Evolutionary conservation across 2,888 invertebrate genomes (phyloP).

Genomic region (Xanthia icteritia): DNA sequence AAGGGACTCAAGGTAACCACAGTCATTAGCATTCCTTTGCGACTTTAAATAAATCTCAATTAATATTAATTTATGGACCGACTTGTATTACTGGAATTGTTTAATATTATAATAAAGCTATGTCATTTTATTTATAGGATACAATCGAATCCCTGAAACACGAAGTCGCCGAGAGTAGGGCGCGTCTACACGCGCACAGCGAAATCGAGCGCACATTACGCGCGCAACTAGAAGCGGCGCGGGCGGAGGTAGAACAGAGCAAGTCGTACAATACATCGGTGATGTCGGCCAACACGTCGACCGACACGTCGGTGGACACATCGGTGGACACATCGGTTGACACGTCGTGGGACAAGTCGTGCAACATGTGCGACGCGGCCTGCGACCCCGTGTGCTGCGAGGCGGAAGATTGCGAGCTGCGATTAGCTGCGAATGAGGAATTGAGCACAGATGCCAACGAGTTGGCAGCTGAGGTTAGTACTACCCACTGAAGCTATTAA

Average conservation of each 20-base stretch:
- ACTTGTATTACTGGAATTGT: conserved; percentile 38
- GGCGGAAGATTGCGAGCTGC: conserved; percentile 81
- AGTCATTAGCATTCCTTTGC: conserved; percentile 39
- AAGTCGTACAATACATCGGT: conserved; percentile 61
- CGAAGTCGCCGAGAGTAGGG: conserved; percentile 86
- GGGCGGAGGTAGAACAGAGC: conserved; percentile 78
- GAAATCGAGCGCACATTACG: conserved; percentile 87
- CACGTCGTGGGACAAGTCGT: conserved; percentile 73
- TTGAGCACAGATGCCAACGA: conserved; percentile 87
- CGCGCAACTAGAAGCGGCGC: conserved; percentile 86
- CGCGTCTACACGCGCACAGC: conserved; percentile 85
- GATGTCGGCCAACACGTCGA: conserved; percentile 61
- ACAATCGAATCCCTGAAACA: conserved; percentile 87
- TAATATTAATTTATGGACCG: conserved; percentile 48
- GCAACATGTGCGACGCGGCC: conserved; percentile 84
- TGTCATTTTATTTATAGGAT: conserved; percentile 74
- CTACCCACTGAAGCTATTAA: conserved; percentile 55
- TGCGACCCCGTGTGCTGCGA: conserved; percentile 87
- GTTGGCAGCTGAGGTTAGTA: conserved; percentile 85
- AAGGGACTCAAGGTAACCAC: conserved; percentile 86
- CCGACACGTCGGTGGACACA: conserved; percentile 63
- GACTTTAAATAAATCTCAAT: conserved; percentile 40
- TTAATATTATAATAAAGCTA: conserved; percentile 6
- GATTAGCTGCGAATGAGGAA: conserved; percentile 83
- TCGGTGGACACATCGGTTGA: conserved; percentile 65